Evolutionary conservation across 2,888 invertebrate genomes (phyloP).

Genomic region (Tetanocera ferruginea): DNA sequence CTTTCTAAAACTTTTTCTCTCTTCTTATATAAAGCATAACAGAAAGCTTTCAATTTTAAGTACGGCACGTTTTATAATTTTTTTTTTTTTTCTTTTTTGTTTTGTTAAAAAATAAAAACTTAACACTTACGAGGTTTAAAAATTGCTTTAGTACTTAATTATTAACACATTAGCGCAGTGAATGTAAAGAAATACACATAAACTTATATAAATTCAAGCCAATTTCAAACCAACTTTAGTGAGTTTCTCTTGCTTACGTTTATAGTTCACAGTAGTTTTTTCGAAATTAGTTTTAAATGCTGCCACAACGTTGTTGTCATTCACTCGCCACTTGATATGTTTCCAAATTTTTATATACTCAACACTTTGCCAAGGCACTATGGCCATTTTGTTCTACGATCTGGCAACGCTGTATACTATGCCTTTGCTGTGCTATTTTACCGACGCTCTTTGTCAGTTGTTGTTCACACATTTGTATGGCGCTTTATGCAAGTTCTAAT

Average conservation of each 20-base stretch:
- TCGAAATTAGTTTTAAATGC: neutral
- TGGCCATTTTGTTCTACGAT: slow-evolving; percentile 52
- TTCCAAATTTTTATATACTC: slow-evolving; percentile 79
- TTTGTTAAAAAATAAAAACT: neutral
- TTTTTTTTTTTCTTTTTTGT: too few species aligned
- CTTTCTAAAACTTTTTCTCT: neutral
- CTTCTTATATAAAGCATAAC: too few species aligned
- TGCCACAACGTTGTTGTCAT: slow-evolving; percentile 33
- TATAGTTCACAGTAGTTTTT: slow-evolving; percentile 34
- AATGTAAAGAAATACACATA: too few species aligned
- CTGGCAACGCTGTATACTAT: slow-evolving; percentile 1
- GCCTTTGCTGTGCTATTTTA: too few species aligned
- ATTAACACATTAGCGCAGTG: neutral
- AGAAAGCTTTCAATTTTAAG: neutral
- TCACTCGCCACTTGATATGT: slow-evolving; percentile 81
- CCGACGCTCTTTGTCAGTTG: neutral
- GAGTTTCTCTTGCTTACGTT: slow-evolving; percentile 34
- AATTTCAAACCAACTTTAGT: neutral
- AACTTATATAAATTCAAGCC: too few species aligned
- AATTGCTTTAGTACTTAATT: neutral
- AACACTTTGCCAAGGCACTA: slow-evolving; percentile 60
- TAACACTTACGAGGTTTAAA: neutral
- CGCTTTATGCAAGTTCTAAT: neutral
- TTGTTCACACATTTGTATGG: slow-evolving; percentile 20
- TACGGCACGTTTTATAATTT: slow-evolving; percentile 7